Evolutionary conservation across 1,140 invertebrate species (phyloP).

Genomic region (Aethina tumida): DNA sequence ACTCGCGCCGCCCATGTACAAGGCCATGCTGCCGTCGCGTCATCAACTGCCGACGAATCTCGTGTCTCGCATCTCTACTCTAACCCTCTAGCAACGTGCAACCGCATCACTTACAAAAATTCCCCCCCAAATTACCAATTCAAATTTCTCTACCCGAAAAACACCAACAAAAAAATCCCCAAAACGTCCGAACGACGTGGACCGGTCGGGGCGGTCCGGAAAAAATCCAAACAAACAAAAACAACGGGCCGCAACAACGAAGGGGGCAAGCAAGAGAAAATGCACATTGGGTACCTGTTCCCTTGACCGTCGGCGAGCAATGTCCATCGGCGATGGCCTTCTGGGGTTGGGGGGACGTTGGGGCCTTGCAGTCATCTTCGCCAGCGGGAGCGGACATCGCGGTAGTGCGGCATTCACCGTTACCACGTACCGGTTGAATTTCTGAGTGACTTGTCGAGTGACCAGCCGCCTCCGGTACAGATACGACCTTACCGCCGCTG

Average conservation of each 20-base stretch:
- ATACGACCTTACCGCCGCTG: slow-evolving; percentile 12
- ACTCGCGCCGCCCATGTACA: too few relatives aligned
- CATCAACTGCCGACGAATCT: too few relatives aligned
- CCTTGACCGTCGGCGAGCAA: slow-evolving; percentile 28
- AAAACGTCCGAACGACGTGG: not conserved
- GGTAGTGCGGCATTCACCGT: slow-evolving; percentile 8
- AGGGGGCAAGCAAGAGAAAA: not conserved
- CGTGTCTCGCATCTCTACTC: too few relatives aligned
- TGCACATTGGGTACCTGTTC: slow-evolving; percentile 21
- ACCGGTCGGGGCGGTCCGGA: not conserved
- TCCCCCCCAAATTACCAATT: too few relatives aligned
- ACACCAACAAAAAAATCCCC: not conserved
- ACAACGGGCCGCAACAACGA: too few relatives aligned
- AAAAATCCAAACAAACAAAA: not conserved
- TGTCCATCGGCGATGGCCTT: slow-evolving; percentile 30
- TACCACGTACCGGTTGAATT: slow-evolving; percentile 14
- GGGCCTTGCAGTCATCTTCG: slow-evolving; percentile 30
- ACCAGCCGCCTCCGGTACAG: slow-evolving; percentile 13
- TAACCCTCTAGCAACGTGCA: too few relatives aligned
- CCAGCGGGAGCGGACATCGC: slow-evolving; percentile 21
- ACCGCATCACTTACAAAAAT: too few relatives aligned
- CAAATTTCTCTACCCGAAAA: not conserved
- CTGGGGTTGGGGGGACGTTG: too few relatives aligned
- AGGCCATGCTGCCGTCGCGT: too few relatives aligned
- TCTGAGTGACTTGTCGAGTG: slow-evolving; percentile 7